Percentiles rank a stretch among this genome's conserved stretches.
phyloP scores from a whole-genome alignment of 1,140 invertebrate species.

The Drosophila orena region DNA sequence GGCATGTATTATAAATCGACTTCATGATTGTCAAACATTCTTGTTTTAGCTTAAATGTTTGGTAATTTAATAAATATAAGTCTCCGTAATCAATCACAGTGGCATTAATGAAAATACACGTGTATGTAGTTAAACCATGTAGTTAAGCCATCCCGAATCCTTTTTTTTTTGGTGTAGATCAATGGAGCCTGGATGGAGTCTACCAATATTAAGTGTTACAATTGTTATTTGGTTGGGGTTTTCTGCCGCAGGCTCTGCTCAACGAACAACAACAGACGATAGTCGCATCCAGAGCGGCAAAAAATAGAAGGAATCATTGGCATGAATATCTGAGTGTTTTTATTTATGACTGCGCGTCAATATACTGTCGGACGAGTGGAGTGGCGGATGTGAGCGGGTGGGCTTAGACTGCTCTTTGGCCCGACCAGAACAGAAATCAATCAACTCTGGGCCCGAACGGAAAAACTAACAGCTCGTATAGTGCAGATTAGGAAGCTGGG shows the following conservation, averaged over 20 bases:
- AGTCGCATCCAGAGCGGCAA: background rate
- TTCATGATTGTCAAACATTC: too few species aligned
- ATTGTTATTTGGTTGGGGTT: conserved; percentile 54
- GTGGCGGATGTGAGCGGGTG: background rate
- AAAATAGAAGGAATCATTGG: conserved; percentile 46
- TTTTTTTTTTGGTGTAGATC: conserved; percentile 5
- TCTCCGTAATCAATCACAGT: too few species aligned
- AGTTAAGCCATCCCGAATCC: too few species aligned
- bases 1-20: too few species aligned
- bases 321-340: conserved; percentile 82
- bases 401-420: conserved; percentile 49
- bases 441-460: conserved; percentile 46
- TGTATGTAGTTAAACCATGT: too few species aligned
- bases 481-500: conserved; percentile 6
- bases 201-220: conserved; percentile 71
- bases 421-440: conserved; percentile 71
- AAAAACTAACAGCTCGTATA: conserved; percentile 29
- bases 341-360: conserved; percentile 78
- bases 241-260: conserved; percentile 68
- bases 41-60: too few species aligned
- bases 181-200: background rate
- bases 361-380: conserved; percentile 27
- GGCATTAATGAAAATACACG: too few species aligned
- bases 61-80: too few species aligned
- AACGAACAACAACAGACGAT: conserved; percentile 50